Evolutionary conservation across 35 echinoderm and acorn worm genomes (phyloP), one percentile per base, ranked within the genome.

Genomic region (Amphiura filiformis): DNA sequence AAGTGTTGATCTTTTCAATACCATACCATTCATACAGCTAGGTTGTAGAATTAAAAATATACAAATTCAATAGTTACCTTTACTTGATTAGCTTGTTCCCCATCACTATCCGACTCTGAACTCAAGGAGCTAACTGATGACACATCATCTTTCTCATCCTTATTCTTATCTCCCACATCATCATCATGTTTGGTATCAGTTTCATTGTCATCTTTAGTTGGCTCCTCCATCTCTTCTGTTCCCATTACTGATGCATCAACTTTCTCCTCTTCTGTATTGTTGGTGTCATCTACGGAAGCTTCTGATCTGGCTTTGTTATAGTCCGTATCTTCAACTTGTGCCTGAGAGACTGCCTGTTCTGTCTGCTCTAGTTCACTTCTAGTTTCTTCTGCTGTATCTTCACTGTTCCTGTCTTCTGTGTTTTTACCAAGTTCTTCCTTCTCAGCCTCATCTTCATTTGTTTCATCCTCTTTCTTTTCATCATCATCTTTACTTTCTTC

Each of bases 1-100:
- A n/a, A n/a, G n/a, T n/a, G n/a, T n/a, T n/a, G n/a, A n/a, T n/a
- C n/a, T n/a, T n/a, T n/a, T n/a, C n/a, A n/a, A n/a, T n/a, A n/a
- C n/a, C n/a, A n/a, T n/a, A n/a, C n/a, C n/a, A n/a, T n/a, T n/a
- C n/a, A n/a, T n/a, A n/a, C n/a, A n/a, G n/a, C n/a, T n/a, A n/a
- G n/a, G n/a, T n/a, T n/a, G n/a, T n/a, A n/a, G n/a, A n/a, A n/a
- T n/a, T n/a, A n/a, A n/a, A n/a, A n/a, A n/a, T n/a, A n/a, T n/a
- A n/a, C n/a, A n/a, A n/a, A n/a, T n/a, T n/a, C n/a, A n/a, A n/a
- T 17, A 39, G 38, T 87, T 76, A 87, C 31, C 44, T 87, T 42
- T 15, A 87, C 23, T 23, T 42, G 38, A 36, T 38, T 26, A 30
- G 31, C 47, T 76, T 87, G 38, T 38, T 87, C 85, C 17, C 40